phyloP scores from a whole-genome alignment of 2,113 vertebrate genomes.

The Mola mola region DNA sequence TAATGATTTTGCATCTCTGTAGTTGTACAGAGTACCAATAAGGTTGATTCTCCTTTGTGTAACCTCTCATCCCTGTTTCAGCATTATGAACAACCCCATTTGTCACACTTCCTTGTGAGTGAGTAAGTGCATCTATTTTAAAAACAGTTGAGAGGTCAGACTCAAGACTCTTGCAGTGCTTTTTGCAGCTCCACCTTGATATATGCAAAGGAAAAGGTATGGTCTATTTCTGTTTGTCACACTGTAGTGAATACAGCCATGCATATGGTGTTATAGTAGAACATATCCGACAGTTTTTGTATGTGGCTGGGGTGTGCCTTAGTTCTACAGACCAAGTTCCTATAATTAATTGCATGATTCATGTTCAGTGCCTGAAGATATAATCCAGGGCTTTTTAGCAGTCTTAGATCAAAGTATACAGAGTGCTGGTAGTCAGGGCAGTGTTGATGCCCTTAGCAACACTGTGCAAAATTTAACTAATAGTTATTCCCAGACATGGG shows the following conservation, averaged over 20 bases:
- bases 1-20: constrained; percentile 15
- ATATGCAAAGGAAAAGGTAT: constrained; percentile 24
- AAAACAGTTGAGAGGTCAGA: constrained; percentile 44
- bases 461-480: no score
- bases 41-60: constrained; percentile 34
- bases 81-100: constrained; percentile 40
- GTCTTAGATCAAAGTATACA: constrained; percentile 2
- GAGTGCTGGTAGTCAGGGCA: constrained; percentile 20
- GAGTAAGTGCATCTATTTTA: constrained; percentile 44
- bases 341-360: constrained; percentile 27
- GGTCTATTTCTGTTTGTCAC: constrained; percentile 11
- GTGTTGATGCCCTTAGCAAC: constrained; percentile 31
- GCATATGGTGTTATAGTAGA: no score
- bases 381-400: constrained; percentile 31
- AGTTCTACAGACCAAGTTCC: constrained; percentile 12
- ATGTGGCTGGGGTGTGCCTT: neutral
- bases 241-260: neutral
- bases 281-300: no score
- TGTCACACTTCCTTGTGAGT: constrained; percentile 19
- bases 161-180: constrained; percentile 7
- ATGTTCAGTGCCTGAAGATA: constrained; percentile 30
- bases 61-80: constrained; percentile 37
- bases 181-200: constrained; percentile 26
- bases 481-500: no score
- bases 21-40: constrained; percentile 21